Base-by-base conservation (phyloP, 2,113 vertebrate genomes). In the Oostethus manadensis region DNA sequence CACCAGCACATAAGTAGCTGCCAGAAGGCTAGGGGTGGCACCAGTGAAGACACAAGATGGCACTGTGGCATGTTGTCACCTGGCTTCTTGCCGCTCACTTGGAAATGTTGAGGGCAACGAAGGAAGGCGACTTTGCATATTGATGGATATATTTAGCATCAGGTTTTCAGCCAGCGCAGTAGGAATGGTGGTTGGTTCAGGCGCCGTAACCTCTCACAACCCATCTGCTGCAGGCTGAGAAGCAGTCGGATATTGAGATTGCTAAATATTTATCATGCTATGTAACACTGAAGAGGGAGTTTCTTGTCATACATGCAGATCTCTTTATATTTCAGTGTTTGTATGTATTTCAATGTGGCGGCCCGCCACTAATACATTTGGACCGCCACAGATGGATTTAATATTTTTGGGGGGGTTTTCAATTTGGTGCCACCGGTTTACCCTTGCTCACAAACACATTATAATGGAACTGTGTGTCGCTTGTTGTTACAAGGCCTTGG, bases 91-190 rank as follows among this genome's bases (percentile, higher is more conserved):
- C 49, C 64, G 49, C 50, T 50, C 60, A 76, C 62, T 74, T 63
- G 71, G 71, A 77, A 57, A 23, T 66, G 58, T 21, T 45, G 50
- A 29, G 63, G 58, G 69, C 54, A 67, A 66, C 60, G 14, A 64
- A 70, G 66, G 29, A 56, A 22, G 60, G 48, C 53, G 56, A 64
- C 49, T 22, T 43, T 71, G 79, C 60, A 70, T 63, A 16, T 51
- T 26, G 35, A 66, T 69, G 76, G 68, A 66, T 78, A 74, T 83
- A 78, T 81, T 82, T 79, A 80, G 78, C 62, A 66, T 53, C 42
- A 3, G 53, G 33, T 42, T 56, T 26, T 58, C 45, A 61, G 74
- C 84, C 84, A 74, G 51, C 72, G 49, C 77, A 63, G 64, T 55
- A 17, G 70, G 81, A 65, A 50, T 51, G 54, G 57, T 64, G 56